A percentile compares a stretch with the other conserved stretches of the same genome.
Evolutionary conservation across 2,797 vertebrate genomes (phyloP).

Genomic region (Mallotus villosus): DNA sequence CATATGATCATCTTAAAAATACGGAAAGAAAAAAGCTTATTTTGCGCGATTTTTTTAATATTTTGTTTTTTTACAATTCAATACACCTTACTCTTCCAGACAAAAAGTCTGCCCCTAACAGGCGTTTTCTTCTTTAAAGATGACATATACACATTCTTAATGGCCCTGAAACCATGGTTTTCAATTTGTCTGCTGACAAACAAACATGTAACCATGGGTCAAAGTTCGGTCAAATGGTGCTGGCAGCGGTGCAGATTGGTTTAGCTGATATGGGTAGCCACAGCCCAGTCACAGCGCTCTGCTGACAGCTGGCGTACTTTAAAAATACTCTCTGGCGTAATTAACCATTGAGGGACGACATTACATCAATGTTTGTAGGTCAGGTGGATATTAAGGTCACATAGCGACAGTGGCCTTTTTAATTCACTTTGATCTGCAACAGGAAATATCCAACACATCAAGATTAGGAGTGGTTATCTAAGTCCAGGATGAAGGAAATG

Average conservation of each 20-base stretch:
- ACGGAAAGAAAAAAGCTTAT: conserved; percentile 75
- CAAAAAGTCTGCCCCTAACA: conserved; percentile 50
- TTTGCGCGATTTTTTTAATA: conserved; percentile 64
- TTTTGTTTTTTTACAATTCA: conserved; percentile 62
- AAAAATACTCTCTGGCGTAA: conserved; percentile 57
- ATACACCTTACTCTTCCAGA: conserved; percentile 72
- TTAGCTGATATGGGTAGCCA: conserved; percentile 56
- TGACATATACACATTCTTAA: conserved; percentile 49
- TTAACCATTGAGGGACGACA: conserved; percentile 49
- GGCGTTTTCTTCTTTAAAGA: conserved; percentile 59
- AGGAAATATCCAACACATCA: conserved; percentile 53
- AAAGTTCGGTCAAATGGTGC: conserved; percentile 34
- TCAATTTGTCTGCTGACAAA: conserved; percentile 60
- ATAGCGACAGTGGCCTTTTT: conserved; percentile 46
- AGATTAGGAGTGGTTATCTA: conserved; percentile 27
- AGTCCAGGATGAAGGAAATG: conserved; percentile 17
- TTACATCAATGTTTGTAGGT: conserved; percentile 48
- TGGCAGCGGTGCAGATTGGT: conserved; percentile 50
- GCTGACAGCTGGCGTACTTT: conserved; percentile 55
- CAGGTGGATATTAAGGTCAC: conserved; percentile 60
- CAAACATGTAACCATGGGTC: conserved; percentile 61
- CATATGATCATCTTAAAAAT: conserved; percentile 81
- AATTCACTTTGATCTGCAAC: conserved; percentile 55
- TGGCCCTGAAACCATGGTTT: conserved; percentile 47
- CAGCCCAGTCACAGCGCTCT: conserved; percentile 63